Evolutionary conservation across 2,888 invertebrate species (phyloP).

Genomic region (Cylloceria caligata): DNA sequence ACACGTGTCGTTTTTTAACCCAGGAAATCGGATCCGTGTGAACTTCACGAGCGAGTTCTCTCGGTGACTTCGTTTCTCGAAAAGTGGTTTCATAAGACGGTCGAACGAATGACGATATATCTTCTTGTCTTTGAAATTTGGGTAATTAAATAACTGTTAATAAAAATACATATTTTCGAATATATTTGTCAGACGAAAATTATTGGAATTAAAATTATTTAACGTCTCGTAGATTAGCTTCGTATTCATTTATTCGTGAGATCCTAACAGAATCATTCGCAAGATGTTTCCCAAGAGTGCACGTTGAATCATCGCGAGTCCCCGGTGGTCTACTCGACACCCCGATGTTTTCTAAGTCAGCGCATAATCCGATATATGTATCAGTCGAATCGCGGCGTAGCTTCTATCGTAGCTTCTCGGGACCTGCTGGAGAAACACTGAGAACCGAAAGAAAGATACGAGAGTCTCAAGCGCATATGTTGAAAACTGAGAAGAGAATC

Average conservation of each 20-base stretch:
- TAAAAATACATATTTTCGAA: not conserved
- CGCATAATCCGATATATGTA: constrained; percentile 79
- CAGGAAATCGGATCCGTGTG: constrained; percentile 17
- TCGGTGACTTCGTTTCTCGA: not conserved
- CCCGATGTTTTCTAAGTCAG: constrained; percentile 79
- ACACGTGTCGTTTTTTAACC: not conserved
- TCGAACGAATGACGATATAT: no score
- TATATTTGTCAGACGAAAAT: not conserved
- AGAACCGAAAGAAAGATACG: constrained; percentile 47
- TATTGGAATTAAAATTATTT: not conserved
- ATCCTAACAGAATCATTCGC: constrained; percentile 39
- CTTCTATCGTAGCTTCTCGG: constrained; percentile 4
- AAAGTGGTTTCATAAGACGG: no score
- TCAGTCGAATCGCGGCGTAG: constrained; percentile 56
- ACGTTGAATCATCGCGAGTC: constrained; percentile 75
- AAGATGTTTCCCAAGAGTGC: constrained; percentile 43
- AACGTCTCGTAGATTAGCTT: not conserved
- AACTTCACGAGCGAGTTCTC: not conserved
- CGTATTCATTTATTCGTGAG: constrained; percentile 6
- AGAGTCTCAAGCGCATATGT: constrained; percentile 57
- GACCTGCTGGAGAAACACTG: constrained; percentile 33
- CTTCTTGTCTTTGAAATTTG: no score
- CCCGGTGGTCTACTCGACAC: constrained; percentile 75
- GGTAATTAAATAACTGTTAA: not conserved
- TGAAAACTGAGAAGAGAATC: constrained; percentile 33